Evolutionary conservation across 2,888 invertebrate genomes (phyloP), one percentile per base, ranked within the genome.

Genomic region (Epicampocera succincta): DNA sequence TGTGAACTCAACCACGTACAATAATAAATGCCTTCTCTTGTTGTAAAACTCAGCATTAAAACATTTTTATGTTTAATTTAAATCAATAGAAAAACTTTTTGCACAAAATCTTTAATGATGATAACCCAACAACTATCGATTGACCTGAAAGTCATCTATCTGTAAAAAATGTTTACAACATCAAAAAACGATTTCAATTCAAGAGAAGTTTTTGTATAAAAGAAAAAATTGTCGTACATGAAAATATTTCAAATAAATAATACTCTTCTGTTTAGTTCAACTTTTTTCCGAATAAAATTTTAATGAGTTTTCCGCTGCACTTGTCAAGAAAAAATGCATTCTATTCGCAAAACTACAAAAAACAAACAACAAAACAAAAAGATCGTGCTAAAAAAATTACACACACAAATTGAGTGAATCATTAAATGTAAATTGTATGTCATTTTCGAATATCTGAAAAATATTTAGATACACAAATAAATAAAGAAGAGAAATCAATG

Each of bases 371-470:
- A n/a, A n/a, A n/a, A 46, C 21, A 33, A 48, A 4, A n/a, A 50
- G 21, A 38, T 33, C 33, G 3, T 33, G 8, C 1, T 33, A 33
- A 33, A 33, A n/a, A 33, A 33, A 42, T 40, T 21, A 44, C 44
- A 40, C 17, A 15, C 13, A 42, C 29, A 48, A 58, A 71, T 48
- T 60, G 4, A 71, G 58, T 60, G 48, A 60, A 50, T 71, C 60
- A 72, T 60, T 61, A 50, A 72, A 52, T 72, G 60, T 68, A 42
- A 68, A 68, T 68, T 21, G 40, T 42, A 15, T 52, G 42, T 2
- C 9, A 56, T 68, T 56, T 54, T 42, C 15, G 15, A 66, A n/a
- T 21, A 13, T 48, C 48, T 66, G n/a, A 38, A 21, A 65, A 50
- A 50, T 50, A 21, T 40, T 19, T 52, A 52, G 25, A 46, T 21